These are phyloP conservation scores for Drosophila koepferae DNA, from an alignment of 2,888 invertebrate genomes.

Conservation along the genomic window DNA sequence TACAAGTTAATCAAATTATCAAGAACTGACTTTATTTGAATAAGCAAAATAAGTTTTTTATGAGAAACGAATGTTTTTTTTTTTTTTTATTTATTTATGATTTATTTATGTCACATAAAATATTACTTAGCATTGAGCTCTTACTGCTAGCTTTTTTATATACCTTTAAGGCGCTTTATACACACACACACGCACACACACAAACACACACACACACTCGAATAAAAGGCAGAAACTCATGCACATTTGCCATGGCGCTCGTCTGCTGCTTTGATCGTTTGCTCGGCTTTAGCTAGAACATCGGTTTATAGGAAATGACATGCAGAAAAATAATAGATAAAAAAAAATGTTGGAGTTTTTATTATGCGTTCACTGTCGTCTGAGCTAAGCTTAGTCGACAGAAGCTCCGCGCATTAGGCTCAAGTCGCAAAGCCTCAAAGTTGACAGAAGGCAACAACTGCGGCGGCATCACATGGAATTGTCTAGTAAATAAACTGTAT, in stretches of 20 bases:
- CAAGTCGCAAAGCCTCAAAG: conserved; percentile 1
- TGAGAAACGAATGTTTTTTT: neutral
- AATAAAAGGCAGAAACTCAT: neutral
- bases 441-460: neutral
- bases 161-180: conserved; percentile 2
- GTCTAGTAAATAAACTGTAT: neutral
- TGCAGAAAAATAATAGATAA: conserved; percentile 2
- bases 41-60: neutral
- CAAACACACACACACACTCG: neutral
- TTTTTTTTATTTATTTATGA: neutral
- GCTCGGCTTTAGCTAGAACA: neutral
- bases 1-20: neutral
- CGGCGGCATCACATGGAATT: neutral
- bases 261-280: conserved; percentile 1
- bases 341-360: neutral
- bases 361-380: conserved; percentile 7
- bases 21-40: neutral
- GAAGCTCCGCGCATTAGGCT: neutral
- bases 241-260: conserved; percentile 1
- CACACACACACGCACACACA: neutral
- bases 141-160: neutral
- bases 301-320: conserved; percentile 8
- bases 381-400: conserved; percentile 2
- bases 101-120: neutral
- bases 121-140: neutral